phyloP scores from a whole-genome alignment of 2,797 vertebrate genomes.

The Enteromius fasciolatus region DNA sequence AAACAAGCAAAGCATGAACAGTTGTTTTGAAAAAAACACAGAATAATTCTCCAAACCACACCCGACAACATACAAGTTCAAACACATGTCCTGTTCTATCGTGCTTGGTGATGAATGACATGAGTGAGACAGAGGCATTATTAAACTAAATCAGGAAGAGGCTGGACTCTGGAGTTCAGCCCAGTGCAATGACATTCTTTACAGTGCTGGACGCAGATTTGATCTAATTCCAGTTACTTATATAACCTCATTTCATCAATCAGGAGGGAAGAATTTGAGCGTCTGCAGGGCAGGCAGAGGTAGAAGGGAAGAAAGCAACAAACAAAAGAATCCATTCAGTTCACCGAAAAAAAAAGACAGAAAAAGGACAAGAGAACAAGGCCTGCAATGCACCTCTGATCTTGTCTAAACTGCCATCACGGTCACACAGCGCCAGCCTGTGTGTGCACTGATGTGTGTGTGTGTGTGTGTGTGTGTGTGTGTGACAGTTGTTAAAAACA shows the following conservation, averaged over 20 bases:
- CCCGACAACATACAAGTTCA: constrained; percentile 28
- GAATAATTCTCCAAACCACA: constrained; percentile 21
- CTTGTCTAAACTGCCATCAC: constrained; percentile 35
- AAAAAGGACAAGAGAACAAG: constrained; percentile 62
- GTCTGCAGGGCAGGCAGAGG: constrained; percentile 26
- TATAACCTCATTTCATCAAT: constrained; percentile 36
- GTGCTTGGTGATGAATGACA: constrained; percentile 7
- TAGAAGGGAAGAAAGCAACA: constrained; percentile 52
- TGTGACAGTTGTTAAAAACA: not conserved
- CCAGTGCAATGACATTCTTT: constrained; percentile 20
- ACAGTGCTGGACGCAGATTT: constrained; percentile 17
- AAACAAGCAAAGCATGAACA: not conserved
- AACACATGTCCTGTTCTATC: constrained; percentile 15
- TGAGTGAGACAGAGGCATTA: constrained; percentile 12
- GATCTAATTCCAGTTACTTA: constrained; percentile 39
- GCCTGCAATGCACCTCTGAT: constrained; percentile 55
- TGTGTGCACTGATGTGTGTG: constrained; percentile 11
- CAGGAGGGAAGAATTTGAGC: constrained; percentile 10
- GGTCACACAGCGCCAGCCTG: constrained; percentile 28
- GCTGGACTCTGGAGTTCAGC: constrained; percentile 4
- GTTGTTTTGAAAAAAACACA: not conserved
- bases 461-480: constrained; percentile 26
- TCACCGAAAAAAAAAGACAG: constrained; percentile 51
- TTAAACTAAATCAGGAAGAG: constrained; percentile 3
- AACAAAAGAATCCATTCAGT: constrained; percentile 78